Base-by-base conservation (phyloP, 2,888 invertebrate genomes). In the Phasia obesa region DNA sequence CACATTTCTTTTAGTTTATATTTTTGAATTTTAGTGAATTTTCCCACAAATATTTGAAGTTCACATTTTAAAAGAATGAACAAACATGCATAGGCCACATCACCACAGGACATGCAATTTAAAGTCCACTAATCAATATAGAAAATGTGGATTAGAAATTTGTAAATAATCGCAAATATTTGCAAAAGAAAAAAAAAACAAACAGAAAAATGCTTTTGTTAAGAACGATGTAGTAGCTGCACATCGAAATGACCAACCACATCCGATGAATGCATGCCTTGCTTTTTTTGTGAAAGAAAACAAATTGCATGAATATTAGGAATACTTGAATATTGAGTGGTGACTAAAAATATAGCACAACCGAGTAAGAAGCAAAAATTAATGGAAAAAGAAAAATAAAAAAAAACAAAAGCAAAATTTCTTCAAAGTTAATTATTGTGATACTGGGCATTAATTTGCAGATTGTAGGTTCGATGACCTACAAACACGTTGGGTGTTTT, bases 121-220 rank as follows among this genome's bases (percentile, higher is more conserved):
- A 35, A 73, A 64, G 70, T 78, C 70, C 70, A 70, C 81, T 64
- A 74, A 73, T 81, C 77, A 55, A 76, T 67, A 77, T 53, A 57
- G 57, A 62, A 77, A 70, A 70, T 75, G 74, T 75, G 38, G 71
- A 70, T 78, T 65, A 38, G 55, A 78, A 78, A 60, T 65, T 69
- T 77, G n/a, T 65, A 65, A 75, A 78, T 74, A 82, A 74, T 59
- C n/a, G 67, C 65, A 53, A 44, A 55, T 55, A 67, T 55, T 2
- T 25, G 47, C 17, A 64, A 42, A 62, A 47, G 15, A 5, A 23
- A 4, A 57, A 13, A 31, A 51, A 47, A 11, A 23, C n/a, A 69
- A 13, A 51, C 1, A 19, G 31, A 27, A 23, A 35, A 49, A 15
- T 6, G 6, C 42, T 55, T 25, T 21, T 64, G 27, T n/a, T 23